Evolutionary conservation across 2,797 vertebrate genomes (phyloP), one percentile per base, ranked within the genome.

Genomic region (Pangasius macronema): DNA sequence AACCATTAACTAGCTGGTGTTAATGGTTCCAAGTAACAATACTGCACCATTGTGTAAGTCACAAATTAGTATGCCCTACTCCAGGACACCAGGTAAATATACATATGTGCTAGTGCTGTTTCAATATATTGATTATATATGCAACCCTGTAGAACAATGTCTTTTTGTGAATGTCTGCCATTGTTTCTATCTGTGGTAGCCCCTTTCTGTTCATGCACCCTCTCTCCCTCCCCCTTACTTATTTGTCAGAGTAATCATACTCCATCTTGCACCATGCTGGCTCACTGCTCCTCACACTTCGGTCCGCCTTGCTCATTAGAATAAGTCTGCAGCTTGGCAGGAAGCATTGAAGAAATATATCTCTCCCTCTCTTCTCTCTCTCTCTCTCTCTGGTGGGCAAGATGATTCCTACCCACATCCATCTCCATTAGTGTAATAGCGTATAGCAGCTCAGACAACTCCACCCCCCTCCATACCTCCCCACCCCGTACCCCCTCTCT

Each of bases 351-450:
- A 92, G 92, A 82, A 94, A 95, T 92, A 91, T 89, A 93, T 51
- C 61, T 82, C 51, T 53, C 79, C 68, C 80, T 33, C 30, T 46
- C 51, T 70, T 16, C 73, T 27, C 80, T 30, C 67, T 73, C 72
- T 57, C 68, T 59, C 68, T 73, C 84, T 84, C 87, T 72, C 85
- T 63, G 91, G 92, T 93, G 55, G 84, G 86, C 92, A 89, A 95
- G 93, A 95, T 92, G 92, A 93, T 94, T 94, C 92, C 89, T 87
- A 90, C 91, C 91, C 87, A 90, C 94, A 96, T 96, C 93, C 93
- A 95, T 96, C 95, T 96, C 95, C 94, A 96, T 96, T 96, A 95
- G 92, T 3, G 73, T 91, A 94, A 94, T 93, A 90, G 92, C 55
- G 81, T 88, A 92, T 86, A 89, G 88, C 88, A 87, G 87, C 83